A percentile compares a stretch with the other conserved stretches of the same genome.
These are phyloP conservation scores for Tetrapedia diversipes DNA, from an alignment of 2,888 invertebrate species.

Conservation along the genomic window DNA sequence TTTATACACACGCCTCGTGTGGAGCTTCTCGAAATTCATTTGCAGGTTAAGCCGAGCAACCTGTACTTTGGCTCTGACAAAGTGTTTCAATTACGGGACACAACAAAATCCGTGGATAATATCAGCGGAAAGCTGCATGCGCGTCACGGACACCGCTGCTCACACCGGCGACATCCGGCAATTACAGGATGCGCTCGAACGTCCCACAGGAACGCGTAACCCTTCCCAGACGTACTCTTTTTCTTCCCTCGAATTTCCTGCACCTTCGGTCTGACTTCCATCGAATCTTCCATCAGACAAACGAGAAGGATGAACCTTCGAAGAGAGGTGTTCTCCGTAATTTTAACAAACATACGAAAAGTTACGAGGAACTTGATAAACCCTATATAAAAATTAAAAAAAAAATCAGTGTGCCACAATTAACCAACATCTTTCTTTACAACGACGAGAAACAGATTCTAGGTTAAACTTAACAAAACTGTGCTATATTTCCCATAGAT, in stretches of 20 bases:
- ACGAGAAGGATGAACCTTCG: too few species aligned
- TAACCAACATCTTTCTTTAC: too few species aligned
- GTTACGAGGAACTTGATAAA: too few species aligned
- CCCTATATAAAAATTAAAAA: background rate
- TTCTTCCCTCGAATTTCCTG: background rate
- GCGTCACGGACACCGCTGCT: background rate
- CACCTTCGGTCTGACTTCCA: too few species aligned
- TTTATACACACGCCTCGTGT: background rate
- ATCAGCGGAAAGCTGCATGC: background rate
- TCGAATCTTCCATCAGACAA: too few species aligned
- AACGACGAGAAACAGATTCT: background rate
- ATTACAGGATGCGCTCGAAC: background rate
- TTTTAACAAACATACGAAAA: too few species aligned
- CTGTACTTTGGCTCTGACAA: constrained; percentile 2
- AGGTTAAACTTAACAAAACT: too few species aligned
- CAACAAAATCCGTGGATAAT: background rate
- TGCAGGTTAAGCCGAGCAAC: background rate
- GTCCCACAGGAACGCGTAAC: background rate
- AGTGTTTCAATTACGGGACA: constrained; percentile 16
- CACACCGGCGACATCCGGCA: background rate
- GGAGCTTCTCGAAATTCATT: constrained; percentile 6
- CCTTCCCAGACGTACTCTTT: background rate
- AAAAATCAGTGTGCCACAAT: too few species aligned
- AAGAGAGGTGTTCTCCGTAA: too few species aligned
- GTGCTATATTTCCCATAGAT: too few species aligned